Evolutionary conservation across 1,140 invertebrate species (phyloP), one percentile per base, ranked within the genome.

Genomic region (Pseudomyrmex concolor): DNA sequence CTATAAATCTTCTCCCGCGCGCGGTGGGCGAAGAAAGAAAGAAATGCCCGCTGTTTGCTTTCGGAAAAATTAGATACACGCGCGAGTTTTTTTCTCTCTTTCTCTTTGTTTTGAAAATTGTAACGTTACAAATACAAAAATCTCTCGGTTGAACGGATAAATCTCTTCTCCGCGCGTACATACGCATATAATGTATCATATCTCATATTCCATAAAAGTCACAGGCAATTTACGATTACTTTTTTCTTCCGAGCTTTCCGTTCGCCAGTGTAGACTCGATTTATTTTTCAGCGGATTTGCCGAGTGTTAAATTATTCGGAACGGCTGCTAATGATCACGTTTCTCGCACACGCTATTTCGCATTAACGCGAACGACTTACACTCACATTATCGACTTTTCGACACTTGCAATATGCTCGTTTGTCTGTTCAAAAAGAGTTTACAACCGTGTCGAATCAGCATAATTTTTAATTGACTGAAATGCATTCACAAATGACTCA

Each of bases 1-100:
- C 25, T 77, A 77, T 77, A 77, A 67, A 68, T 77, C 74, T 77
- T 55, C 51, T n/a, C 34, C 34, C 62, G 15, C 45, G 57, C n/a
- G 1, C 57, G 5, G 0, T 34, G 34, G 5, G 19, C 45, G 9
- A 34, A 34, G 25, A 76, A 17, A 45, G 22, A 66, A 72, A 13
- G 2, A 66, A 73, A 66, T 13, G 8, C 10, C 25, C 15, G 43
- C 51, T 45, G 45, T 45, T 51, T 15, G 59, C 0, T n/a, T 45
- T 54, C 19, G 4, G 13, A 55, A n/a, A 73, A 12, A 51, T 55
- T 5, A 45, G 9, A 45, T 5, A 19, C 51, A 54, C 22, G 67
- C 13, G 34, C 34, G 34, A 5, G 34, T 1, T 4, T 34, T 0
- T 34, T 7, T 34, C 34, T 34, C 34, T 4, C 5, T 34, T 0